These are phyloP conservation scores for Lagodon rhomboides DNA, from an alignment of 2,797 vertebrate species.

Conservation along the genomic window DNA sequence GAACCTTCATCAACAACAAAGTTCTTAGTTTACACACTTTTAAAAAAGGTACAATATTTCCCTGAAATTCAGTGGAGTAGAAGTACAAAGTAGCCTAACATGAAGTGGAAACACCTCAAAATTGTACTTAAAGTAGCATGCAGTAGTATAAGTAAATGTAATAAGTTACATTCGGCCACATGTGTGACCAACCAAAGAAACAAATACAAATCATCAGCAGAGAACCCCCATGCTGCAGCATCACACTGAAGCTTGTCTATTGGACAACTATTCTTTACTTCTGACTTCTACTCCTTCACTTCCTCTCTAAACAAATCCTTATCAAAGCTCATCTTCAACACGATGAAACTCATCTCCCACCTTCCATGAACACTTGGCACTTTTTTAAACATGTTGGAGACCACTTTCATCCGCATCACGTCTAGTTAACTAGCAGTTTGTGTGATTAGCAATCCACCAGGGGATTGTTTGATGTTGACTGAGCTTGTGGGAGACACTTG, in stretches of 20 bases:
- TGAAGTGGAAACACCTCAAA: no score
- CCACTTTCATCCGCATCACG: conserved; percentile 32
- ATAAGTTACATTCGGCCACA: no score
- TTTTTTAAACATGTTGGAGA: conserved; percentile 14
- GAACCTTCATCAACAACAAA: no score
- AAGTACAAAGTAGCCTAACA: no score
- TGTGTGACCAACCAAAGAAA: no score
- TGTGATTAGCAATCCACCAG: conserved; percentile 37
- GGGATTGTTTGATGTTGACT: conserved; percentile 40
- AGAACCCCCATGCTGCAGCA: not conserved
- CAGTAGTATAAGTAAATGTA: no score
- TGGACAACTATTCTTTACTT: not conserved
- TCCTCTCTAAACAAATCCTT: not conserved
- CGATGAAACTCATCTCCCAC: conserved; percentile 27
- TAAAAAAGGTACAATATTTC: no score
- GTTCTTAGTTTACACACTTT: no score
- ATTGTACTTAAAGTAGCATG: no score
- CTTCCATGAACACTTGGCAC: conserved; percentile 22
- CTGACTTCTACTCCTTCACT: not conserved
- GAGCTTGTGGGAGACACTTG: conserved; percentile 36
- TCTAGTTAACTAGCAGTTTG: conserved; percentile 43
- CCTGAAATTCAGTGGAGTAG: no score
- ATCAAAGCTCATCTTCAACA: conserved; percentile 10
- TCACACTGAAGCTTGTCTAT: not conserved
- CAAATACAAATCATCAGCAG: no score